phyloP scores from a whole-genome alignment of 2,888 invertebrate species.

The Eupelmus urozonus region DNA sequence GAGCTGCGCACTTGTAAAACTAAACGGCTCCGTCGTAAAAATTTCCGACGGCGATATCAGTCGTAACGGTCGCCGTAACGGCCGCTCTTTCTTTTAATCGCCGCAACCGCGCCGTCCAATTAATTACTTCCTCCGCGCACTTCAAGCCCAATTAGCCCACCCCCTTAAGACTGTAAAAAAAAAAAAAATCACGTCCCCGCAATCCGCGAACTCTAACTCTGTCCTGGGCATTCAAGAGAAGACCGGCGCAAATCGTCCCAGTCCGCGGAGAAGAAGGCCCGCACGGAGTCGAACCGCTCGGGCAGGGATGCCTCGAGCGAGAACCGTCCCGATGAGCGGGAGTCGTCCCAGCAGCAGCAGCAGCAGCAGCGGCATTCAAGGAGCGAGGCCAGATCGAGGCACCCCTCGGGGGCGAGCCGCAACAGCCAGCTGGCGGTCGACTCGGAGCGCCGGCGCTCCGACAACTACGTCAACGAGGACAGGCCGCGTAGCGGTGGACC shows the following conservation, averaged over 20 bases:
- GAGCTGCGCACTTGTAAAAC: no score
- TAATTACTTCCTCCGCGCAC: no score
- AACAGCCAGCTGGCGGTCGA: constrained; percentile 20
- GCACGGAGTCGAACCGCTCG: constrained; percentile 45
- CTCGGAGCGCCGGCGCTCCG: constrained; percentile 23
- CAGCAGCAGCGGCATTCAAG: not conserved
- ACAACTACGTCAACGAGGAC: constrained; percentile 41
- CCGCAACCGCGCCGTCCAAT: no score
- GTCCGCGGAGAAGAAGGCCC: constrained; percentile 43
- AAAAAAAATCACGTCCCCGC: not conserved
- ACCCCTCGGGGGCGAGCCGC: constrained; percentile 19
- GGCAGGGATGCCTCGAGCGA: not conserved
- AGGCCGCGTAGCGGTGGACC: not conserved
- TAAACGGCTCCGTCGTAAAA: no score
- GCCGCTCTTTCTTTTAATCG: no score
- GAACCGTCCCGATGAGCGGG: not conserved
- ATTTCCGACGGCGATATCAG: no score
- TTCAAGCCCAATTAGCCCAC: no score
- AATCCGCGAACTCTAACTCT: no score
- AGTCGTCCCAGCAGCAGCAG: constrained; percentile 13
- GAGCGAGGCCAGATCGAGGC: constrained; percentile 10
- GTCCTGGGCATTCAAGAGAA: constrained; percentile 50
- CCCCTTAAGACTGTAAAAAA: no score
- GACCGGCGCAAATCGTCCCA: constrained; percentile 52
- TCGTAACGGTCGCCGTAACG: no score